Evolutionary conservation across 2,797 vertebrate species (phyloP).

Genomic region (Eulemur albifrons): DNA sequence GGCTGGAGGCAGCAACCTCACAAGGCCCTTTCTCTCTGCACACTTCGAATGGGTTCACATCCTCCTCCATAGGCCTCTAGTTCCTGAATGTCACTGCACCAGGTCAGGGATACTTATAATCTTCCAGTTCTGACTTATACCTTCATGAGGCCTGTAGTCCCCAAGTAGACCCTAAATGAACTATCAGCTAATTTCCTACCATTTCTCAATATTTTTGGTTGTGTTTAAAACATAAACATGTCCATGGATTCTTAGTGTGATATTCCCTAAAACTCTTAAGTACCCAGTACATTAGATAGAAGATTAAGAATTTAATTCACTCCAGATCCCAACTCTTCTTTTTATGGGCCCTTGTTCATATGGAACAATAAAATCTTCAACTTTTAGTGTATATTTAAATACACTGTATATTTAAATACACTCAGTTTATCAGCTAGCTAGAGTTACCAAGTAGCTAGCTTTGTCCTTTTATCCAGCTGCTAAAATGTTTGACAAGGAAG

Average conservation of each 20-base stretch:
- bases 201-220: background rate
- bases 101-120: background rate
- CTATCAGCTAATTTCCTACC: conserved; percentile 10
- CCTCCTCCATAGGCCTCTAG: background rate
- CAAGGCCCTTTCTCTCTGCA: background rate
- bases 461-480: background rate
- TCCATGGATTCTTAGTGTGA: conserved; percentile 2
- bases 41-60: background rate
- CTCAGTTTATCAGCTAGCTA: conserved; percentile 13
- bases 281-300: background rate
- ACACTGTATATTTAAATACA: background rate
- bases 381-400: background rate
- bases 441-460: background rate
- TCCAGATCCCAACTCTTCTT: background rate
- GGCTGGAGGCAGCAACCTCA: background rate
- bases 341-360: background rate
- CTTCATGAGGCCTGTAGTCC: background rate
- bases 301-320: conserved; percentile 28
- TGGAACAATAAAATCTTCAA: background rate
- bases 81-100: background rate
- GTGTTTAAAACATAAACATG: conserved; percentile 46
- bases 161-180: background rate
- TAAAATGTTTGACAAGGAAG: conserved; percentile 26
- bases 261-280: background rate
- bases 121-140: conserved; percentile 16